phyloP scores from a whole-genome alignment of 2,797 vertebrate genomes.

The Pogonophryne albipinna region DNA sequence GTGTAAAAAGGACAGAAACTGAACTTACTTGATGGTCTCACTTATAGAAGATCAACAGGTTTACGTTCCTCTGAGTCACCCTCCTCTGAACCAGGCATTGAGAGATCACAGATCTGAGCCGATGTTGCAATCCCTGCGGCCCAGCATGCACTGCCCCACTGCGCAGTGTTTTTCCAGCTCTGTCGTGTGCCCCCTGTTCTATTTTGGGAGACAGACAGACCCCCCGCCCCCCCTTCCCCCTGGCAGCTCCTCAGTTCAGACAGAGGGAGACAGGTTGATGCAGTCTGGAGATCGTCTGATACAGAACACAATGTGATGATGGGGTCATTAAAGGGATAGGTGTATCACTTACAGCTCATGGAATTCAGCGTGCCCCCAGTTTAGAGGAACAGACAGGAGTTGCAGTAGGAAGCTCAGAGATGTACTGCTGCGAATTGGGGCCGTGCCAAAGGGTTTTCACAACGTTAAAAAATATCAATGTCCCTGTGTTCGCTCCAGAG shows the following conservation, averaged over 20 bases:
- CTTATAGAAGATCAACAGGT: constrained; percentile 11
- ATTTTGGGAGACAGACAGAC: constrained; percentile 80
- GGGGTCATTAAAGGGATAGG: not conserved
- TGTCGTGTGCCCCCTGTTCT: constrained; percentile 73
- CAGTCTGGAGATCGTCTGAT: not conserved
- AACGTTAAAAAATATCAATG: too few relatives aligned
- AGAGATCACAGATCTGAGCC: constrained; percentile 49
- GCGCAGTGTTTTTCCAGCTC: constrained; percentile 69
- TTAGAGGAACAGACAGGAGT: too few relatives aligned
- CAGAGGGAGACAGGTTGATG: constrained; percentile 8
- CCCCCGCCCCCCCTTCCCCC: constrained; percentile 13
- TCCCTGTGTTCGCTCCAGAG: too few relatives aligned
- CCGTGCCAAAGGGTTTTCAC: too few relatives aligned
- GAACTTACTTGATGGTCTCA: constrained; percentile 37
- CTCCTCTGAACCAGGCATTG: constrained; percentile 12
- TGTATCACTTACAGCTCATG: too few relatives aligned
- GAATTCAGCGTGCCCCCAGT: too few relatives aligned
- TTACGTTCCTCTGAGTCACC: constrained; percentile 32
- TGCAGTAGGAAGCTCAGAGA: too few relatives aligned
- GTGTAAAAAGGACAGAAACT: constrained; percentile 4
- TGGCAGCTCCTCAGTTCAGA: constrained; percentile 12
- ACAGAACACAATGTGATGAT: not conserved
- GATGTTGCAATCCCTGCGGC: constrained; percentile 75
- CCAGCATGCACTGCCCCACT: constrained; percentile 28
- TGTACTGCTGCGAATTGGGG: too few relatives aligned